Percentiles rank a stretch among this genome's conserved stretches.
Evolutionary conservation across 2,113 vertebrate genomes (phyloP).

Genomic region (Microcebus lehilahytsara): DNA sequence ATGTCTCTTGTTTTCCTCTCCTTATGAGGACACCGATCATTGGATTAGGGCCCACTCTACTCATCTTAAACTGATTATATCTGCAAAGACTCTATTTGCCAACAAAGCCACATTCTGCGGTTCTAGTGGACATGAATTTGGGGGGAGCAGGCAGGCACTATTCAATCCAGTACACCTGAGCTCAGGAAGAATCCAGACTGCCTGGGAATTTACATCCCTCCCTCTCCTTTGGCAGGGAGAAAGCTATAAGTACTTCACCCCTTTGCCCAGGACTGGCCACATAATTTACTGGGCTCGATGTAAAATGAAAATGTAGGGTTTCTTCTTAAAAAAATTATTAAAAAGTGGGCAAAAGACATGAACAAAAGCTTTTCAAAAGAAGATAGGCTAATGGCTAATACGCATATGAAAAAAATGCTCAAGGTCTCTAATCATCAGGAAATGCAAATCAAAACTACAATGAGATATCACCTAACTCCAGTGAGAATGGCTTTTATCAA

Average conservation of each 20-base stretch:
- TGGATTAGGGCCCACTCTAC: background rate
- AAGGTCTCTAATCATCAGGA: too few relatives aligned
- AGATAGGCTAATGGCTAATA: too few relatives aligned
- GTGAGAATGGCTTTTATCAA: too few relatives aligned
- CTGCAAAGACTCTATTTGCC: background rate
- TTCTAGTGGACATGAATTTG: background rate
- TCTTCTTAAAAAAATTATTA: background rate
- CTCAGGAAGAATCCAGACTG: background rate
- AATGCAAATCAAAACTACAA: too few relatives aligned
- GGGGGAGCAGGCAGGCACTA: too few relatives aligned
- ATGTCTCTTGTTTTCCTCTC: background rate
- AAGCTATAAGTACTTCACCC: background rate
- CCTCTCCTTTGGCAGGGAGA: background rate
- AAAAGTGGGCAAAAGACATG: too few relatives aligned
- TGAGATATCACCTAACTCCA: too few relatives aligned
- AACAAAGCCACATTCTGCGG: background rate
- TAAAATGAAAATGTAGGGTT: background rate
- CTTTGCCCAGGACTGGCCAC: background rate
- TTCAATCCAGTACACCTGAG: background rate
- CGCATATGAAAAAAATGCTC: too few relatives aligned
- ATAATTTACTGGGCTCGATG: background rate
- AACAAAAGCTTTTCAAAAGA: too few relatives aligned
- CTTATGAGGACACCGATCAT: background rate
- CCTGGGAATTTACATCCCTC: background rate
- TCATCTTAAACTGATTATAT: background rate